Base-by-base conservation (phyloP, 1,140 invertebrate genomes). In the Odontomachus brunneus region DNA sequence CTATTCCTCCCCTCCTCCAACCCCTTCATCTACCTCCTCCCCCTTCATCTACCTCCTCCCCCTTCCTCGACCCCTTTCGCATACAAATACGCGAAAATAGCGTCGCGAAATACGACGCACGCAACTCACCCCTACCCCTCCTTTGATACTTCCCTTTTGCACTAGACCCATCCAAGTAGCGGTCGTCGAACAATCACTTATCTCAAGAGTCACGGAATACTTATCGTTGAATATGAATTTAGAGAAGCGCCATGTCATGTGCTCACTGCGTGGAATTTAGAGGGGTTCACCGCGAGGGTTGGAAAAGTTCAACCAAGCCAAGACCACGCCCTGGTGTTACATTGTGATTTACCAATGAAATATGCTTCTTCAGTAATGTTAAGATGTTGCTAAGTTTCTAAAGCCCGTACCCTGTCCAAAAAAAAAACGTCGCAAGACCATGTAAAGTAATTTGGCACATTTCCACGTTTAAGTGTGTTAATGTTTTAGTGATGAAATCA, bases 1-100 rank as follows among this genome's bases (percentile, higher is more conserved):
- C 51, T 15, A 14, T 38, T 67, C 44, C 49, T n/a, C 29, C 1
- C 38, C 14, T 59, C n/a, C 38, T 44, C 38, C 4, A 44, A 11
- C 24, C 53, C 19, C 33, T 76, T 48, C 17, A 60, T 84, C 57
- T 44, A 76, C 17, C 3, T 55, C 60, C 4, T 33, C 17, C 60
- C n/a, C 55, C 14, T 15, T 24, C n/a, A n/a, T n/a, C n/a, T n/a
- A n/a, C n/a, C n/a, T n/a, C 51, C 67, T 17, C n/a, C 22, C 33
- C 55, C 17, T 78, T 3, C 2, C 26, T 11, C 24, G 38, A n/a
- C 63, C 19, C 49, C 17, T 75, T 76, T 78, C 48, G 59, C 75
- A 86, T 83, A 87, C 65, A 69, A 84, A 87, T 84, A 84, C 24
- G 82, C 85, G 82, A 87, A 87, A 87, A 87, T 87, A 87, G 82